phyloP scores from a whole-genome alignment of 2,797 vertebrate genomes.

The Cirrhinus mrigala region DNA sequence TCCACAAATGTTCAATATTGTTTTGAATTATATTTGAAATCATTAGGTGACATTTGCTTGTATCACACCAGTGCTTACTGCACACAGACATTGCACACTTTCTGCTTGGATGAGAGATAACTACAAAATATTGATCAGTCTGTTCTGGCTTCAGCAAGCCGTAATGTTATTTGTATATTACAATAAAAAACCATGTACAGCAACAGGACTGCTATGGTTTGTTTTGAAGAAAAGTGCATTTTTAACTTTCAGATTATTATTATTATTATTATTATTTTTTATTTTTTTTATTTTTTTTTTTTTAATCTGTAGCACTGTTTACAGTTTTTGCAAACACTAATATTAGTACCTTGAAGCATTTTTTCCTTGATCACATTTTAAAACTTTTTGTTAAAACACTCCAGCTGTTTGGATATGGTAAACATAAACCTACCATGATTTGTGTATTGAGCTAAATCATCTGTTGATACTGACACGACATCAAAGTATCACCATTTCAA shows the following conservation, averaged over 20 bases:
- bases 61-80: constrained; percentile 20
- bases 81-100: constrained; percentile 42
- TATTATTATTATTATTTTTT: no score
- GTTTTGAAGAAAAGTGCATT: background rate
- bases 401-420: background rate
- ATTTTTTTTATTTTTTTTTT: background rate
- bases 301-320: background rate
- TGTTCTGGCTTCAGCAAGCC: constrained; percentile 49
- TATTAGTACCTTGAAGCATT: background rate
- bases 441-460: background rate
- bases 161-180: constrained; percentile 61
- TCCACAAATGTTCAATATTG: background rate
- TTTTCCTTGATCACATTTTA: background rate
- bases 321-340: no score
- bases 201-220: constrained; percentile 27
- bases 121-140: constrained; percentile 29
- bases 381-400: background rate
- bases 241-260: no score
- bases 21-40: constrained; percentile 8
- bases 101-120: constrained; percentile 29
- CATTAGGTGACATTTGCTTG: constrained; percentile 28
- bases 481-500: background rate
- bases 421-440: background rate
- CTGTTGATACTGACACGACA: background rate
- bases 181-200: constrained; percentile 56